Base-by-base conservation (phyloP, 2,797 vertebrate genomes). In the Hafferia zeledoni region DNA sequence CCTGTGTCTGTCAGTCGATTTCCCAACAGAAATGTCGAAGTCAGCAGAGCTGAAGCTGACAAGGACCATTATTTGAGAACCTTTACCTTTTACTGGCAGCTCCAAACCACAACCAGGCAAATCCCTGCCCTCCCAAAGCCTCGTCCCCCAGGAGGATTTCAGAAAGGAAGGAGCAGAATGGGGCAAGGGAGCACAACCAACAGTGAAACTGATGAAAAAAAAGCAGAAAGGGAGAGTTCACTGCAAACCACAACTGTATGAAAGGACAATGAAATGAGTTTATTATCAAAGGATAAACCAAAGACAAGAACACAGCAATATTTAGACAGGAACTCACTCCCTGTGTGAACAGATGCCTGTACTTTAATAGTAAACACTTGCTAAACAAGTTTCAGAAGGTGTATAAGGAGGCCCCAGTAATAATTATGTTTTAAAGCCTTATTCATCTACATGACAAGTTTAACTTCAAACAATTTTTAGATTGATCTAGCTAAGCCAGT, bases 351-450 rank as follows among this genome's bases (percentile, higher is more conserved):
- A 92, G 72, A 80, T 0, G 6, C 27, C 55, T 72, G 35, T 74
- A 76, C 50, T 78, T 88, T 65, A 88, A 89, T 7, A 94, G 91
- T 18, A 91, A 94, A 81, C 83, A 78, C 93, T 86, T 59, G 95
- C 89, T 92, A 65, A 94, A 90, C 93, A 88, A 96, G 94, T 86
- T 96, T 90, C 70, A 87, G 69, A 94, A 85, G 28, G 71, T 55
- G 77, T 31, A 87, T 39, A 94, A 83, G 0, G 0, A 96, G 61
- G 79, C 46, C 13, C 14, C 65, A 88, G 91, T 22, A 81, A 91
- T 65, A 95, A 94, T 90, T 83, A 93, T 13, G 61, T 63, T 91
- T 95, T 91, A 89, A 85, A 94, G 76, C 33, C 61, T 78, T 91
- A 86, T 92, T 94, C 84, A 94, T 93, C 91, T 92, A 65, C 89